Conservation (phyloP, 1,140 invertebrate genomes). For the Apocrypta bakeri region DNA sequence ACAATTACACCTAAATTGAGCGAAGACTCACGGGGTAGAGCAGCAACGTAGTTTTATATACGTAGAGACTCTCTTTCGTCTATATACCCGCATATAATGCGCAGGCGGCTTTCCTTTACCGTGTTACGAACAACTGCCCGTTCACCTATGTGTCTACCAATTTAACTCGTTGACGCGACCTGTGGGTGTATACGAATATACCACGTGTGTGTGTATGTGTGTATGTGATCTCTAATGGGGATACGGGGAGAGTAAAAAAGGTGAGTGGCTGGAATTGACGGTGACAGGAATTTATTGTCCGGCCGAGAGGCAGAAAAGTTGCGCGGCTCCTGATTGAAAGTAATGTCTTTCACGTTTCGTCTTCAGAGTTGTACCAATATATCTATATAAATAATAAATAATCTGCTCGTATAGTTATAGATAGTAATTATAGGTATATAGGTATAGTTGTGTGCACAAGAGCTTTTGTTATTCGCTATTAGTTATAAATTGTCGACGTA, state of each 20-base stretch:
- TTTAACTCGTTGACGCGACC: slow-evolving; percentile 41
- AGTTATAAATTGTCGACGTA: too few species aligned
- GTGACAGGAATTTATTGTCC: not conserved
- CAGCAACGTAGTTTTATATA: not conserved
- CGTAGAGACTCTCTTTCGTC: too few species aligned
- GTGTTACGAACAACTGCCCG: too few species aligned
- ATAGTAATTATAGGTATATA: too few species aligned
- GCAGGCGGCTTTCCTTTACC: slow-evolving; percentile 29
- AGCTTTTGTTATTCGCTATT: too few species aligned
- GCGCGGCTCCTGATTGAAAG: not conserved
- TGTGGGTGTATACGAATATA: not conserved
- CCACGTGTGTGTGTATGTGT: too few species aligned
- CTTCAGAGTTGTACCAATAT: not conserved
- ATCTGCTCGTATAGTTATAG: too few species aligned
- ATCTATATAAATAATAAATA: too few species aligned
- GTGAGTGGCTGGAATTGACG: slow-evolving; percentile 1
- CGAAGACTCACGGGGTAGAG: slow-evolving; percentile 59
- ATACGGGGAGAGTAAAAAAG: not conserved
- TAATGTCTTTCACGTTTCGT: not conserved
- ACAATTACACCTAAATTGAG: slow-evolving; percentile 68
- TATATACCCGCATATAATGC: slow-evolving; percentile 59
- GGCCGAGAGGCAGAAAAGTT: not conserved
- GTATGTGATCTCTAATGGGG: too few species aligned
- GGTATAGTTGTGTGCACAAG: too few species aligned
- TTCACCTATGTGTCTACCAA: slow-evolving; percentile 53